Base-by-base conservation (phyloP, 2,888 invertebrate species). In the Osmoderma eremita region DNA sequence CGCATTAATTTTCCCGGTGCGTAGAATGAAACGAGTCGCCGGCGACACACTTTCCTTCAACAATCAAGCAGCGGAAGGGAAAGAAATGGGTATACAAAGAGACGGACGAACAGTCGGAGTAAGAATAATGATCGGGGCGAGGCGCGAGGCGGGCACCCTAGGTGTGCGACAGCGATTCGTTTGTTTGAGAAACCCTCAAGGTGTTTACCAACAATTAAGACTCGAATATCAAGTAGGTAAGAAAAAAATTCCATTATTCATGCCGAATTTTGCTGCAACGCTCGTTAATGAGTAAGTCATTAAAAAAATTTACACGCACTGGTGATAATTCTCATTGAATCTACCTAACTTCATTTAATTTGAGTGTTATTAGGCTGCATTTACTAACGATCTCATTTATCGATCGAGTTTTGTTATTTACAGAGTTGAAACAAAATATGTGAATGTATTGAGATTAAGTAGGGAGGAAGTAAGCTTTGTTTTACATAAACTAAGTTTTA, bases 1-100 rank as follows among this genome's bases (percentile, higher is more conserved):
- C 24, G 5, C 50, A 50, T 50, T 50, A 50, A 50, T 50, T 24
- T 50, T 50, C 24, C 24, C 12, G 22, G 24, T 50, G 50, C 30
- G 50, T 50, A 50, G 10, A 50, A 24, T 50, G 50, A 13, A 24
- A 24, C 20, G 30, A 6, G 30, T 1, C 3, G 6, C 2, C 30
- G 30, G 30, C 10, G 50, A 50, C 50, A 50, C 22, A 50, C 24
- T 50, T 50, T 24, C 24, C 13, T 15, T 22, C 5, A 50, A 50
- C 24, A 50, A 50, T 50, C 24, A 24, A 50, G 50, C 12, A 12
- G 13, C 13, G 24, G 50, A 30, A 24, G 24, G 24, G 30, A n/a
- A 22, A 50, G 50, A 50, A 50, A 8, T 15, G 30, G 2, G 24
- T 50, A 50, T 12, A 24, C 22, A 22, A 22, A 24, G 30, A 50